Percentiles rank a stretch among this genome's conserved stretches.
Evolutionary conservation across 2,888 invertebrate species (phyloP).

Genomic region (Resseliella maxima): DNA sequence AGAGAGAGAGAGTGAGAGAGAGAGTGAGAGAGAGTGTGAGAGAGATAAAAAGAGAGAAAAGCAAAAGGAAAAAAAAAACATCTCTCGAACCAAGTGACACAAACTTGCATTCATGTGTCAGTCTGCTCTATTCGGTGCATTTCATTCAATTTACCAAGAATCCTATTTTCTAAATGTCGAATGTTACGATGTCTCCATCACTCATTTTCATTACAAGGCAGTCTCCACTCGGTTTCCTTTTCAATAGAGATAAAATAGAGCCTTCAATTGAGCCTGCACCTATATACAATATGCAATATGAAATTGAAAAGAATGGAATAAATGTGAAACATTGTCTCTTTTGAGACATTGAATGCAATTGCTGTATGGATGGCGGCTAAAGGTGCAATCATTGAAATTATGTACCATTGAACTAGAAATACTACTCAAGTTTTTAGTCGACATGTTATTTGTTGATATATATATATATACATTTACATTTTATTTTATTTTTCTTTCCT

Average conservation of each 20-base stretch:
- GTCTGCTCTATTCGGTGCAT: constrained; percentile 6
- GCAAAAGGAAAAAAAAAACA: not conserved
- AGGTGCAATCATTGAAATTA: not conserved
- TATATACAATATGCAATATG: constrained; percentile 3
- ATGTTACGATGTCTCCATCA: constrained; percentile 19
- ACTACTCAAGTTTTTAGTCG: not conserved
- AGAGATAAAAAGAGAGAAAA: no score
- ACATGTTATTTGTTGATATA: not conserved
- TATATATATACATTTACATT: not conserved
- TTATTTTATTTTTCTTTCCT: not conserved
- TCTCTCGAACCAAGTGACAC: not conserved
- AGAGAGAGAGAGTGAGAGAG: no score
- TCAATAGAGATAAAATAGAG: not conserved
- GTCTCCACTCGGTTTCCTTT: not conserved
- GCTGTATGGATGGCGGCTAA: not conserved
- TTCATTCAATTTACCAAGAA: constrained; percentile 45
- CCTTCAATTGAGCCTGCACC: not conserved
- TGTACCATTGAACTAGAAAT: not conserved
- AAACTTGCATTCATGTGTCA: not conserved
- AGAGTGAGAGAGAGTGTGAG: no score
- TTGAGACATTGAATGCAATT: not conserved
- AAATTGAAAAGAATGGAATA: constrained; percentile 42
- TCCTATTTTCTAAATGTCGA: constrained; percentile 1
- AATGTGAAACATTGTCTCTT: constrained; percentile 44
- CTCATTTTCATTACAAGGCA: constrained; percentile 9